Evolutionary conservation across 2,888 invertebrate genomes (phyloP).

Genomic region (Selenia dentaria): DNA sequence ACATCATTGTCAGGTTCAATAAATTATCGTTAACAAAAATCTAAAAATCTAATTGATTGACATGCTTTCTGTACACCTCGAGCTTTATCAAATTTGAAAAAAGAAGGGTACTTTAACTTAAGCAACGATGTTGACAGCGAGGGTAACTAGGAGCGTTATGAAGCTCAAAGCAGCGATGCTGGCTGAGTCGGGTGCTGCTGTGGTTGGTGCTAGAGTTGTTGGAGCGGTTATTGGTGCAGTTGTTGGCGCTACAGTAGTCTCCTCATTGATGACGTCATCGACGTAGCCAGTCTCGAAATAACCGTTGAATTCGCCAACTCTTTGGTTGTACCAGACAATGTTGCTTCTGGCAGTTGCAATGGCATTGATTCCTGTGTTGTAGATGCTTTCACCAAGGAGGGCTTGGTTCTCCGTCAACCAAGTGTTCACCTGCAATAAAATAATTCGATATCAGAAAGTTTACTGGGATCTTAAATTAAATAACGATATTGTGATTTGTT

Average conservation of each 20-base stretch:
- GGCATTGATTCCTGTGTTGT: slow-evolving; percentile 48
- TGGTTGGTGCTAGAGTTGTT: not conserved
- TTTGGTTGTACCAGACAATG: slow-evolving; percentile 52
- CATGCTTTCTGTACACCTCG: no score
- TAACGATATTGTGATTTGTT: no score
- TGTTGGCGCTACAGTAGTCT: slow-evolving; percentile 21
- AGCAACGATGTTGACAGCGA: slow-evolving; percentile 45
- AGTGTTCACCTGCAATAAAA: slow-evolving; percentile 50
- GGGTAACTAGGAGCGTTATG: slow-evolving; percentile 50
- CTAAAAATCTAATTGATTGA: no score
- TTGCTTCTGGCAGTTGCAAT: slow-evolving; percentile 50
- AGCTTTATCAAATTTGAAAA: no score
- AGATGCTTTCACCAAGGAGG: slow-evolving; percentile 46
- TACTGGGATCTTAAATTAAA: no score
- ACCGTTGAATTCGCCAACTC: slow-evolving; percentile 50
- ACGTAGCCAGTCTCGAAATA: slow-evolving; percentile 66
- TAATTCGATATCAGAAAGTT: no score
- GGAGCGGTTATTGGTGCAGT: slow-evolving; percentile 2
- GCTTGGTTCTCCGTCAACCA: slow-evolving; percentile 56
- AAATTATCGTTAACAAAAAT: no score
- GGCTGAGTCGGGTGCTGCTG: slow-evolving; percentile 39
- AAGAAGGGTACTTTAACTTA: no score
- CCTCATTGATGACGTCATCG: slow-evolving; percentile 46
- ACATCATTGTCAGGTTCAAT: no score
- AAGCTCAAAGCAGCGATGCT: slow-evolving; percentile 57